Percentiles rank a stretch among this genome's conserved stretches.
phyloP scores from a whole-genome alignment of 1,140 invertebrate species.

The Tetraneura akinire region DNA sequence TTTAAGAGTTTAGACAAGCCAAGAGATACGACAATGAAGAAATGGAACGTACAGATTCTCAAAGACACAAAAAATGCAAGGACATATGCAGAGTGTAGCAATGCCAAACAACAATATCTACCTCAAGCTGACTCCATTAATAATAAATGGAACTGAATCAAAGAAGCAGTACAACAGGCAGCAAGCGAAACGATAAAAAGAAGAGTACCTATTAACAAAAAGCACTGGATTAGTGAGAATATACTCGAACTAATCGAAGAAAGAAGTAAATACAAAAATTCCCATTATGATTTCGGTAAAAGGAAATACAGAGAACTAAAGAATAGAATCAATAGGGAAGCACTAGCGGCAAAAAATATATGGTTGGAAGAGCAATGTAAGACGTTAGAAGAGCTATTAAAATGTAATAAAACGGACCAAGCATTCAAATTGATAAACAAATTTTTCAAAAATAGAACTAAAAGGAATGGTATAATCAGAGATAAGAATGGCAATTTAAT shows the following conservation, averaged over 20 bases:
- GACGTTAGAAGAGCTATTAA: not conserved
- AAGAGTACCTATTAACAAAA: too few species aligned
- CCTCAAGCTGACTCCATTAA: too few species aligned
- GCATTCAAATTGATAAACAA: not conserved
- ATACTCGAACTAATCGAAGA: not conserved
- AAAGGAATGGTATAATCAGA: slow-evolving; percentile 12
- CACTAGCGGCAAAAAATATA: not conserved
- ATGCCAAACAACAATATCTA: too few species aligned
- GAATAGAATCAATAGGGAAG: slow-evolving; percentile 18
- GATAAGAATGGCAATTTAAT: slow-evolving; percentile 10
- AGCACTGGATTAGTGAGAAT: too few species aligned
- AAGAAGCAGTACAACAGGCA: too few species aligned
- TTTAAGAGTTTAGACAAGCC: too few species aligned
- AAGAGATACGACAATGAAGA: too few species aligned
- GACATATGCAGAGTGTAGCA: too few species aligned
- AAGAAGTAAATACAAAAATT: slow-evolving; percentile 9
- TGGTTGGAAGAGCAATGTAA: not conserved
- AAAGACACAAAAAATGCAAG: too few species aligned
- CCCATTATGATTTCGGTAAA: not conserved
- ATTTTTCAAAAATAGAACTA: not conserved
- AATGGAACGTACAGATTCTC: too few species aligned
- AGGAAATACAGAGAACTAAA: not conserved
- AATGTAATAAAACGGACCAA: not conserved
- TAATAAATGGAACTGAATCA: too few species aligned
- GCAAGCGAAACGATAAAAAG: too few species aligned